Evolutionary conservation across 2,113 vertebrate genomes (phyloP).

Genomic region (Procavia capensis): DNA sequence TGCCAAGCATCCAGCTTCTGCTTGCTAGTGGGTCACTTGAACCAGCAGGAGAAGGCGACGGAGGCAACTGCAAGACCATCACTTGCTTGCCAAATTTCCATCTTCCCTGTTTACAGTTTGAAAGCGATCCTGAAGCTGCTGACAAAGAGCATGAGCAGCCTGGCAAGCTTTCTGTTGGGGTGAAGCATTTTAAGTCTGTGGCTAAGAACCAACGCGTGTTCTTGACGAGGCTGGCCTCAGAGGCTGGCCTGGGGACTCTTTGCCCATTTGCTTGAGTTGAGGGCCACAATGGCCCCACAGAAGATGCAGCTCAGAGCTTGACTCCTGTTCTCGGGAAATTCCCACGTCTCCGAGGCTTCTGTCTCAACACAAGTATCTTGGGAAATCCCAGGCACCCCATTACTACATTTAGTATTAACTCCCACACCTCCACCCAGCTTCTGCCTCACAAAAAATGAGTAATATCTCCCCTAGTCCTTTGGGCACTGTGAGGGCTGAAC

Average conservation of each 20-base stretch:
- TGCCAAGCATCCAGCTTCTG: not conserved
- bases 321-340: not conserved
- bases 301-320: not conserved
- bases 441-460: not conserved
- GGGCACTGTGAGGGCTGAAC: not conserved
- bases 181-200: not conserved
- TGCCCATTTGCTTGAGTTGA: not conserved
- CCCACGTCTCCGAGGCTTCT: not conserved
- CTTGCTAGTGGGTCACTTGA: too few relatives aligned
- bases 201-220: not conserved
- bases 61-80: fast-evolving
- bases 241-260: not conserved
- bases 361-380: not conserved
- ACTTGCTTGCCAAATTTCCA: not conserved
- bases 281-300: fast-evolving
- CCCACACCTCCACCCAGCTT: not conserved
- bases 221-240: not conserved
- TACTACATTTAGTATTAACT: not conserved
- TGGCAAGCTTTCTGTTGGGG: not conserved
- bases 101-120: not conserved
- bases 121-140: not conserved
- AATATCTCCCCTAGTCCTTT: not conserved
- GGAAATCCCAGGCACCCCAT: not conserved
- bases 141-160: not conserved
- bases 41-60: not conserved